A percentile compares a stretch with the other conserved stretches of the same genome.
These are phyloP conservation scores for Melanostoma scalare DNA, from an alignment of 2,888 invertebrate species.

Conservation along the genomic window DNA sequence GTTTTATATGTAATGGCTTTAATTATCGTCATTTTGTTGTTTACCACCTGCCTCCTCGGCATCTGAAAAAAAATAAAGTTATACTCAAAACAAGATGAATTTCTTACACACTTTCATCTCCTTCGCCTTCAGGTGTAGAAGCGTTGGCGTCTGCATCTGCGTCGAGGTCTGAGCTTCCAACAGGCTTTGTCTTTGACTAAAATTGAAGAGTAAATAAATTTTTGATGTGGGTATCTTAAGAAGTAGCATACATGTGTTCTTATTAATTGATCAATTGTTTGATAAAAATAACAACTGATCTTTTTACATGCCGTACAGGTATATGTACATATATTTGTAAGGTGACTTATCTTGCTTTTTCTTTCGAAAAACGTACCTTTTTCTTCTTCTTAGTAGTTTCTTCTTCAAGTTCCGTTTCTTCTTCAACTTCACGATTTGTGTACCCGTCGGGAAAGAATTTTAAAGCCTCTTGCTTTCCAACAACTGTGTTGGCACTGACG, in stretches of 20 bases:
- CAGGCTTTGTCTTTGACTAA: constrained; percentile 14
- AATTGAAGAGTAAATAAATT: not conserved
- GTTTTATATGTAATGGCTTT: not conserved
- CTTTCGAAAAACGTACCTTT: constrained; percentile 5
- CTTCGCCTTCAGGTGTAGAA: constrained; percentile 1
- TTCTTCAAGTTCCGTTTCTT: constrained; percentile 17
- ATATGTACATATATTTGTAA: no score
- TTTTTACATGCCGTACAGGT: no score
- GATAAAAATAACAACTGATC: no score
- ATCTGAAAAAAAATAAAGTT: not conserved
- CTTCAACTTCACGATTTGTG: constrained; percentile 1
- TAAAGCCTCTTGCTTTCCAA: constrained; percentile 85
- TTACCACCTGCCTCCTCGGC: constrained; percentile 17
- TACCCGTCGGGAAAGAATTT: constrained; percentile 88
- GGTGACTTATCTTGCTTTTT: not conserved
- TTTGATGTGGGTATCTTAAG: no score
- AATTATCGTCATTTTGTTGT: constrained; percentile 18
- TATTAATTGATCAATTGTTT: no score
- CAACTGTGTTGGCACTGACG: constrained; percentile 86
- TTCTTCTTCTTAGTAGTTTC: constrained; percentile 26
- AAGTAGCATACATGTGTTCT: no score
- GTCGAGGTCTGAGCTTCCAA: constrained; percentile 2
- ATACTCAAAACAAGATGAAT: not conserved
- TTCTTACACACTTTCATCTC: constrained; percentile 22
- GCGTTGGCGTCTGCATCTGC: constrained; percentile 1